Evolutionary conservation across 2,113 vertebrate genomes (phyloP), one percentile per base, ranked within the genome.

Genomic region (Sterna hirundo): DNA sequence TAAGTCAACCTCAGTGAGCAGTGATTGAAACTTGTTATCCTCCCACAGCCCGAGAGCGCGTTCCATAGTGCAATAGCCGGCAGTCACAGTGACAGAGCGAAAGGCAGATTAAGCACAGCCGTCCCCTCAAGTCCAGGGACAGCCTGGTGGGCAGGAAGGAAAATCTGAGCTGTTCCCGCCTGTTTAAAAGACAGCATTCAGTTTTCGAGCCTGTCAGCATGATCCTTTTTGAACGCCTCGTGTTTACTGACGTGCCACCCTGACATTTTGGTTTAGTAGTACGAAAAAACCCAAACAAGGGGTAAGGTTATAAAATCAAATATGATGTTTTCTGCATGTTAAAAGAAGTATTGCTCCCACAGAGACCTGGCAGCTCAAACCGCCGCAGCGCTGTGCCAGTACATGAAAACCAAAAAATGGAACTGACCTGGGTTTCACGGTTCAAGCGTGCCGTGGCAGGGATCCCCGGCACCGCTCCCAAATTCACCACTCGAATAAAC

Each of bases 401-500:
- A 94, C 91, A 95, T 18, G 91, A 88, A 95, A 95, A 95, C 84
- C 77, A 94, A 95, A 95, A 95, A 88, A 94, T 80, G 71, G 91
- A 95, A 95, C 87, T 88, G 90, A 96, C 88, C 89, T 84, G 89
- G 92, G 93, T 93, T 95, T 97, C 94, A 94, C 51, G 68, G 90
- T 91, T 91, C 77, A 93, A 89, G 89, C n/a, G 6, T 89, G 86
- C 75, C 4, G 54, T 91, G 95, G 94, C 85, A 92, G 90, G 72
- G 87, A 95, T 95, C 92, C 92, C 88, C 10, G 34, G 74, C 83
- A 90, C 69, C 34, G 40, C 75, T 92, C 81, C 90, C 93, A 94
- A 71, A 96, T 62, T 93, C 88, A 94, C 74, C 88, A 86, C 93
- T 93, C 62, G n/a, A 65, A 94, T 92, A 91, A 96, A 93, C 79